Conservation (phyloP, 2,113 vertebrate species). For the Nothoprocta pentlandii region DNA sequence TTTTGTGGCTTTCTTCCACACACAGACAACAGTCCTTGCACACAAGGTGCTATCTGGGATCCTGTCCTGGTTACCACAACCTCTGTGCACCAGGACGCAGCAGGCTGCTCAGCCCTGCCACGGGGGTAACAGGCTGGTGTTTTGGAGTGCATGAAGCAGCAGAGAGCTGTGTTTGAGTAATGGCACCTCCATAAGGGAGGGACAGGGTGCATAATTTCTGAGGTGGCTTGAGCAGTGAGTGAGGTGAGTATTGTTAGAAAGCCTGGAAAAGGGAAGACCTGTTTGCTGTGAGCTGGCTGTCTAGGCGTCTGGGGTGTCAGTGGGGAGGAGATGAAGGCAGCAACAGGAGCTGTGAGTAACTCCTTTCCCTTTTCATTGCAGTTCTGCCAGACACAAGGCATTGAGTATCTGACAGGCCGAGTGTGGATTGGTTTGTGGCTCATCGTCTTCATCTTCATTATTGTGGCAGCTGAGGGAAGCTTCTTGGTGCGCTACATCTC, state of each 20-base stretch:
- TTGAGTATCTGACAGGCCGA: constrained; percentile 95
- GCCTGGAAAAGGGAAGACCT: not conserved
- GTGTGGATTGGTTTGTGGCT: constrained; percentile 99
- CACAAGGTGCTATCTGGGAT: not conserved
- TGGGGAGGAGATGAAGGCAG: not conserved
- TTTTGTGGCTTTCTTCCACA: not conserved
- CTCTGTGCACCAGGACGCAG: not conserved
- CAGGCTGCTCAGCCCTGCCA: not conserved
- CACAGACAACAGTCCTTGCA: not conserved
- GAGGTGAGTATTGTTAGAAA: not conserved
- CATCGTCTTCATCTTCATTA: constrained; percentile 91
- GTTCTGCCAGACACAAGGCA: constrained; percentile 93
- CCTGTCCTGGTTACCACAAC: accelerated
- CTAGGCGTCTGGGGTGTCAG: not conserved
- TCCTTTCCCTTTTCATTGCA: constrained; percentile 61
- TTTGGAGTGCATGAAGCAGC: not conserved
- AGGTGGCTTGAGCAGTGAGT: not conserved
- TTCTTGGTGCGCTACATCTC: constrained; percentile 98
- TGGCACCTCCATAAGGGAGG: not conserved
- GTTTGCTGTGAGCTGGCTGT: not conserved
- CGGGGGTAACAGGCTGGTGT: not conserved
- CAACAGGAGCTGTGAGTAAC: constrained; percentile 18
- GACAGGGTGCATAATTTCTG: not conserved
- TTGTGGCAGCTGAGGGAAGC: constrained; percentile 95
- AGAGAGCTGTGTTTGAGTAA: not conserved